phyloP scores from a whole-genome alignment of 2,888 invertebrate genomes.

The Rhopalosiphum nymphaeae region DNA sequence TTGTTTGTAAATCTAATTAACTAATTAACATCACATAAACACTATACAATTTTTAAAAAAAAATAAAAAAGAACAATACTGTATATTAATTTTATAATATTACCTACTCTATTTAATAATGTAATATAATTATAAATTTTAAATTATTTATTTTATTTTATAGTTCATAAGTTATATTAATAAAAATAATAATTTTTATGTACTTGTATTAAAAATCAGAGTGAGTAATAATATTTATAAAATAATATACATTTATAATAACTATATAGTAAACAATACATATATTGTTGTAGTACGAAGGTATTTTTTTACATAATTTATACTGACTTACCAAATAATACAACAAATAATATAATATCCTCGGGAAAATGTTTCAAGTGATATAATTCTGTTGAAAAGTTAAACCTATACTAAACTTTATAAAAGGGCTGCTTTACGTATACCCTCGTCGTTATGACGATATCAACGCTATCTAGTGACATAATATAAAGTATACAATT shows the following conservation, averaged over 20 bases:
- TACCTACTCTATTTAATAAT: not conserved
- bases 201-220: not conserved
- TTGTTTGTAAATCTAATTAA: not conserved
- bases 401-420: slow-evolving; percentile 52
- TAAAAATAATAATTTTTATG: not conserved
- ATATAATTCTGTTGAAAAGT: slow-evolving; percentile 42
- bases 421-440: slow-evolving; percentile 28
- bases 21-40: not conserved
- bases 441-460: slow-evolving; percentile 33
- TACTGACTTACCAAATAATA: slow-evolving; percentile 5
- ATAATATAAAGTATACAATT: not conserved
- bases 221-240: not conserved
- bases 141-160: not conserved
- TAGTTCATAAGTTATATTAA: not conserved
- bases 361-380: slow-evolving; percentile 4
- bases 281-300: not conserved
- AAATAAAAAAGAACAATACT: not conserved
- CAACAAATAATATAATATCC: not conserved
- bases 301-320: not conserved
- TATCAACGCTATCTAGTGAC: slow-evolving; percentile 53
- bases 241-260: not conserved
- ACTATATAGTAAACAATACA: not conserved
- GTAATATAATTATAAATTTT: not conserved
- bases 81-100: not conserved
- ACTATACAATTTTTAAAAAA: not conserved